Percentiles rank a stretch among this genome's conserved stretches.
These are phyloP conservation scores for Maniola hyperantus DNA, from an alignment of 2,888 invertebrate genomes.

Conservation along the genomic window DNA sequence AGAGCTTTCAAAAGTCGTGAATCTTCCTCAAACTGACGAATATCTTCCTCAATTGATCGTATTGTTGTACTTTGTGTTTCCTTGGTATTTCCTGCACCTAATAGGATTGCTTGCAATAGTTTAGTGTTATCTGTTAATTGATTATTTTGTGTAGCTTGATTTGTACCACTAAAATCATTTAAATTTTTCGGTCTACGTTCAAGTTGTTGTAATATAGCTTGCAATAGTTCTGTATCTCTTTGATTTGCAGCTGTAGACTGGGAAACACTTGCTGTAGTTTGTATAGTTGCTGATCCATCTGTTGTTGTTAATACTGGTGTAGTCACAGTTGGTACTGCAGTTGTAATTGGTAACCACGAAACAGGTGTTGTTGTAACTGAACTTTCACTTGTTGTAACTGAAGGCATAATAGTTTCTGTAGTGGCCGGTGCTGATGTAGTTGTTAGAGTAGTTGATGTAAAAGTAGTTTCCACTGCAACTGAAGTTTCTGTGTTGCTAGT, in stretches of 20 bases:
- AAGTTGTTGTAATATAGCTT: slow-evolving; percentile 57
- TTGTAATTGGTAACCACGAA: slow-evolving; percentile 45
- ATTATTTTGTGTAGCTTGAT: slow-evolving; percentile 40
- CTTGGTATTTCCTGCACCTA: slow-evolving; percentile 50
- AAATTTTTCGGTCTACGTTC: slow-evolving; percentile 71
- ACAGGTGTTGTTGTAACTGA: slow-evolving; percentile 32
- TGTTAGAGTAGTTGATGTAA: slow-evolving; percentile 41
- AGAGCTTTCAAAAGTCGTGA: slow-evolving; percentile 72
- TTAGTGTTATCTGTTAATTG: slow-evolving; percentile 53
- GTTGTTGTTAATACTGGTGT: slow-evolving; percentile 37
- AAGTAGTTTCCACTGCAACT: slow-evolving; percentile 45
- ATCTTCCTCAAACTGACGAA: slow-evolving; percentile 75
- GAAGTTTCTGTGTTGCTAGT: slow-evolving; percentile 41
- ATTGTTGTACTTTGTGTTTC: slow-evolving; percentile 58
- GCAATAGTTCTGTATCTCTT: slow-evolving; percentile 58
- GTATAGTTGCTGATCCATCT: slow-evolving; percentile 42
- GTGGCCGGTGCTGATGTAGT: slow-evolving; percentile 41
- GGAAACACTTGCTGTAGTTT: slow-evolving; percentile 45
- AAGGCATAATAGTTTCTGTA: slow-evolving; percentile 42
- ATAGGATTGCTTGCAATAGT: slow-evolving; percentile 63
- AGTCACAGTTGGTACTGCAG: slow-evolving; percentile 30
- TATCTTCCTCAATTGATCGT: slow-evolving; percentile 72
- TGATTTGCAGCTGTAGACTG: slow-evolving; percentile 57
- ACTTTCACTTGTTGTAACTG: slow-evolving; percentile 6
- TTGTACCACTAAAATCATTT: slow-evolving; percentile 51